These are phyloP conservation scores for Drosophila mercatorum DNA, from an alignment of 2,888 invertebrate genomes.

Conservation along the genomic window DNA sequence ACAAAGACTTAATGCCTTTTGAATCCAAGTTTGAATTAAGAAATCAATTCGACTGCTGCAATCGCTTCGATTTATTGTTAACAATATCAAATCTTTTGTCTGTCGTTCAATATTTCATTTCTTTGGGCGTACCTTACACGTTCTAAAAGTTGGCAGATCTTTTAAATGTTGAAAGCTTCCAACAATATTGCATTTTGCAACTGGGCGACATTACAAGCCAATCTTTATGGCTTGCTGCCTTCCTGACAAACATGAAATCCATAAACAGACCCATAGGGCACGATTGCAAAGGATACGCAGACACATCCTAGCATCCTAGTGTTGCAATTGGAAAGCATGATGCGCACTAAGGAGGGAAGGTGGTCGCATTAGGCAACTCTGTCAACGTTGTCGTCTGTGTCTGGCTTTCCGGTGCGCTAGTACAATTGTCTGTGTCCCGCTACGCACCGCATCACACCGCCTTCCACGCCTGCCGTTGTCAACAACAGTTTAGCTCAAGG, in stretches of 20 bases:
- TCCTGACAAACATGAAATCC: slow-evolving; percentile 73
- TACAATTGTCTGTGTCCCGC: slow-evolving; percentile 61
- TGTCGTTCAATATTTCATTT: slow-evolving; percentile 11
- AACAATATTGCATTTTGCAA: slow-evolving; percentile 57
- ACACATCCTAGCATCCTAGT: slow-evolving; percentile 39
- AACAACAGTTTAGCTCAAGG: slow-evolving; percentile 79
- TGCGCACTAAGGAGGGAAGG: background rate
- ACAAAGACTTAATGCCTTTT: background rate
- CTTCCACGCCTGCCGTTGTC: slow-evolving; percentile 62
- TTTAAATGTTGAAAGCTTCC: slow-evolving; percentile 22
- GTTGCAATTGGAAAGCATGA: slow-evolving; percentile 22
- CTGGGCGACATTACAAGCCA: slow-evolving; percentile 62
- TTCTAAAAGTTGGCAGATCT: slow-evolving; percentile 4
- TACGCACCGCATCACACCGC: slow-evolving; percentile 19
- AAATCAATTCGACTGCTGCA: slow-evolving; percentile 16
- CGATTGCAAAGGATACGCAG: slow-evolving; percentile 57
- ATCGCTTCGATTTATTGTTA: slow-evolving; percentile 10
- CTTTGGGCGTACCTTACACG: slow-evolving; percentile 2
- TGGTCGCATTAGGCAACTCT: slow-evolving; percentile 39
- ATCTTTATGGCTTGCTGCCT: slow-evolving; percentile 75
- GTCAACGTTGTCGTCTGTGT: slow-evolving; percentile 33
- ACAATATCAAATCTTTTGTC: slow-evolving; percentile 19
- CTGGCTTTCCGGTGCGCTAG: slow-evolving; percentile 70
- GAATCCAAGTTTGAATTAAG: background rate
- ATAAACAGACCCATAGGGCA: slow-evolving; percentile 64